Conservation (phyloP, 1,140 invertebrate species). For the Apolygus lucorum region DNA sequence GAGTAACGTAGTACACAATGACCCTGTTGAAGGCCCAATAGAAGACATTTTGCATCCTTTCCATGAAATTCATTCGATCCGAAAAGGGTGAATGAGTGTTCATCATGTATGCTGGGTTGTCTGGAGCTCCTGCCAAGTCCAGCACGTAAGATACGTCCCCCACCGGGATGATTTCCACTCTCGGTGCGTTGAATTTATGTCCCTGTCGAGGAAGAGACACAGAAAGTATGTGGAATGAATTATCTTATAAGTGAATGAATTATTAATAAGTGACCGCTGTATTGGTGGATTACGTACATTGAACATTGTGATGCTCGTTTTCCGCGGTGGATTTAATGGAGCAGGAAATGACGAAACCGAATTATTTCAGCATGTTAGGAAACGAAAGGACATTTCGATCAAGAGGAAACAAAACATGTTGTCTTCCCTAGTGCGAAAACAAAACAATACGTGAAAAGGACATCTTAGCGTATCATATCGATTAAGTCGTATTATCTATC, state of each 20-base stretch:
- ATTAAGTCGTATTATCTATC: no score
- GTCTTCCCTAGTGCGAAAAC: neutral
- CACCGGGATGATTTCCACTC: neutral
- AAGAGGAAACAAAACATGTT: neutral
- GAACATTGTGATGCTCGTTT: no score
- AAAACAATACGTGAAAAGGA: no score
- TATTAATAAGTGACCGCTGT: neutral
- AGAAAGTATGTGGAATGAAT: neutral
- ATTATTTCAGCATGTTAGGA: neutral
- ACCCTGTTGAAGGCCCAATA: neutral
- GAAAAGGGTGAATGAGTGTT: neutral
- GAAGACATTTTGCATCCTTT: slow-evolving; percentile 28
- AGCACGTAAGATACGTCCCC: neutral
- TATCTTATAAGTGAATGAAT: neutral
- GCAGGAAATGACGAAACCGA: neutral
- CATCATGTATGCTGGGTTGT: slow-evolving; percentile 16
- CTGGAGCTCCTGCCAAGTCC: neutral
- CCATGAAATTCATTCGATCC: slow-evolving; percentile 5
- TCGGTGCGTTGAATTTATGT: neutral
- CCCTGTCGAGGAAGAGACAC: neutral
- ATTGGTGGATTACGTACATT: neutral
- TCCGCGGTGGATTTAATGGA: neutral
- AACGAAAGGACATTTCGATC: neutral
- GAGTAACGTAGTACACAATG: neutral
- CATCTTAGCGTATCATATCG: no score